These are phyloP conservation scores for Myiozetetes cayanensis DNA, from an alignment of 2,113 vertebrate genomes.

Conservation along the genomic window DNA sequence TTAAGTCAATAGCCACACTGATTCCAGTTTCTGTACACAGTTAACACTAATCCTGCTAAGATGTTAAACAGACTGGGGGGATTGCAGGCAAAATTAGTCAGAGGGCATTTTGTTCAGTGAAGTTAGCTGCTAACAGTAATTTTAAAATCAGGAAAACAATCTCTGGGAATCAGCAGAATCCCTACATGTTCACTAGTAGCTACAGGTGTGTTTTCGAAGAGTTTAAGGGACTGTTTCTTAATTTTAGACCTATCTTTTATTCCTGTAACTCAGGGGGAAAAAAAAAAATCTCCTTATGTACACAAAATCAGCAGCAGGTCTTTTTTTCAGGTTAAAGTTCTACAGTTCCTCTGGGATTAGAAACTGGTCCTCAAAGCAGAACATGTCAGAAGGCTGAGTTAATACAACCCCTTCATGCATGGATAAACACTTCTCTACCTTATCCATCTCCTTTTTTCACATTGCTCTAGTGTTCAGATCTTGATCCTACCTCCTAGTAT, in stretches of 20 bases:
- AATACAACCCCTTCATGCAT: not conserved
- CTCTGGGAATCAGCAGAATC: not conserved
- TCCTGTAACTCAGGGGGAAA: not conserved
- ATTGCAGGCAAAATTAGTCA: not conserved
- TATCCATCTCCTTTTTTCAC: not conserved
- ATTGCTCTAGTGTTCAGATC: not conserved
- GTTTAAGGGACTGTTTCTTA: not conserved
- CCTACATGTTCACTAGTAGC: not conserved
- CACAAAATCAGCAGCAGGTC: not conserved
- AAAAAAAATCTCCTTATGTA: not conserved
- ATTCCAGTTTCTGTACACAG: not conserved
- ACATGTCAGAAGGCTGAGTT: not conserved
- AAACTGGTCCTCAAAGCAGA: slow-evolving; percentile 10
- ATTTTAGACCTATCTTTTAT: not conserved
- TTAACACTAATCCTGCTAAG: not conserved
- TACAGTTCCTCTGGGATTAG: not conserved
- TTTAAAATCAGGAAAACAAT: not conserved
- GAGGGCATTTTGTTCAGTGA: not conserved
- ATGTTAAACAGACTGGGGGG: not conserved
- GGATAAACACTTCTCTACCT: not conserved
- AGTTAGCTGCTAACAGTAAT: not conserved
- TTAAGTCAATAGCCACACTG: not conserved
- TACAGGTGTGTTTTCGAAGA: not conserved
- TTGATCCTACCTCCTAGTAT: not conserved
- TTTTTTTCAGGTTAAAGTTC: not conserved